Evolutionary conservation across 2,797 vertebrate species (phyloP).

Genomic region (Mus caroli): DNA sequence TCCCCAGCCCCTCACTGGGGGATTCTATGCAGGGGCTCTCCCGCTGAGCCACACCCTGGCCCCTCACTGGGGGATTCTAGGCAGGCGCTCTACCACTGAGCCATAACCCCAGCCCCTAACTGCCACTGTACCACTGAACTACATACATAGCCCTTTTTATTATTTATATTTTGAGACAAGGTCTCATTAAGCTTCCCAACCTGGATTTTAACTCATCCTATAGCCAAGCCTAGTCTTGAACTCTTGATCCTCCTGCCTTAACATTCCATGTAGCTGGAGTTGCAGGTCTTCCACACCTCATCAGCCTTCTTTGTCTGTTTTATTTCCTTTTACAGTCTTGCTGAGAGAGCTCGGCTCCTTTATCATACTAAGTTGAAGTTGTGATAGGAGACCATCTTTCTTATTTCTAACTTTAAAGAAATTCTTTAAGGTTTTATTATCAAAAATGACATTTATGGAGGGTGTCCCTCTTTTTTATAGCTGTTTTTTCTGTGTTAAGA

Average conservation of each 20-base stretch:
- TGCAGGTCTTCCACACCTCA: not conserved
- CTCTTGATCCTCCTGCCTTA: not conserved
- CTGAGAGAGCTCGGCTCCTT: not conserved
- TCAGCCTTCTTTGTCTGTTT: not conserved
- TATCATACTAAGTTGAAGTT: not conserved
- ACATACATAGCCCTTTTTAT: not conserved
- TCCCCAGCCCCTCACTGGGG: too few relatives aligned
- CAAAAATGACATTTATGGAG: not conserved
- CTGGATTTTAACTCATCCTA: not conserved
- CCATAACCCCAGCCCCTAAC: not conserved
- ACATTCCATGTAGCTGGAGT: not conserved
- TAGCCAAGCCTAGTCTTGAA: not conserved
- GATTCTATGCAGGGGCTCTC: not conserved
- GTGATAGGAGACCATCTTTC: not conserved
- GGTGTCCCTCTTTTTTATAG: not conserved
- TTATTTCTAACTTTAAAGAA: constrained; percentile 51
- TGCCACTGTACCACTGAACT: not conserved
- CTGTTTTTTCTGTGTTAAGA: not conserved
- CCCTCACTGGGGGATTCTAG: not conserved
- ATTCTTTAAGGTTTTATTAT: constrained; percentile 43
- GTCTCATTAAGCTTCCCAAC: not conserved
- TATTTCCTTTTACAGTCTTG: not conserved
- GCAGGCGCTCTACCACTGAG: not conserved
- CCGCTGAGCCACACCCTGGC: not conserved
- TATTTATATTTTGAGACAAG: not conserved